Evolutionary conservation across 2,113 vertebrate species (phyloP), one percentile per base, ranked within the genome.

Genomic region (Onychostoma macrolepis): DNA sequence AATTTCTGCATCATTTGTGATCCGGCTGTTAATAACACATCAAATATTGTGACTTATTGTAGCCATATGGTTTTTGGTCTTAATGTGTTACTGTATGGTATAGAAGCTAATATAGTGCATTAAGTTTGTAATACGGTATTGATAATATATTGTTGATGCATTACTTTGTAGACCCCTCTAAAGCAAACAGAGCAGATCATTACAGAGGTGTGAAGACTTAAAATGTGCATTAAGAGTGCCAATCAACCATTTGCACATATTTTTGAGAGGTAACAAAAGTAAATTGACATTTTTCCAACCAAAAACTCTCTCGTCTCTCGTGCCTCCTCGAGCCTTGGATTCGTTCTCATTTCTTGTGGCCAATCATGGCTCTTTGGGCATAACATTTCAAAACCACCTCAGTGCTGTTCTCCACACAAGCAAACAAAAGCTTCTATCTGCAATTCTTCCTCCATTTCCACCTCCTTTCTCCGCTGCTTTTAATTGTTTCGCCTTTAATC

Each of bases 401-500:
- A 67, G 72, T 33, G 24, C 69, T 38, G 65, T 30, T n/a, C 38
- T 58, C 28, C 63, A 61, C 30, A 58, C 33, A 53, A 24, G 33
- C 11, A 50, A 56, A 89, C 56, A 85, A 82, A 90, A 85, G 81
- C 77, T 30, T 89, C 38, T 74, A 84, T 91, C 87, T 90, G 48
- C 58, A 41, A 89, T 17, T 85, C 69, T 79, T 69, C 83, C 82
- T 75, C 53, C 26, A 80, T 58, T 85, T 86, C 72, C 71, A 15
- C 36, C 13, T 45, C 48, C 82, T 65, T 77, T 88, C 36, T 84
- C 45, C 28, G 76, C 89, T 85, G 69, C 67, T 72, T 83, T 63
- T 89, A 89, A 91, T 94, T 91, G 87, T 86, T 75, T 85, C 84
- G 91, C 89, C 92, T 94, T 94, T 93, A 92, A 93, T 94, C 91